Conservation (phyloP, 2,113 vertebrate genomes). For the Ibidorhyncha struthersii region DNA sequence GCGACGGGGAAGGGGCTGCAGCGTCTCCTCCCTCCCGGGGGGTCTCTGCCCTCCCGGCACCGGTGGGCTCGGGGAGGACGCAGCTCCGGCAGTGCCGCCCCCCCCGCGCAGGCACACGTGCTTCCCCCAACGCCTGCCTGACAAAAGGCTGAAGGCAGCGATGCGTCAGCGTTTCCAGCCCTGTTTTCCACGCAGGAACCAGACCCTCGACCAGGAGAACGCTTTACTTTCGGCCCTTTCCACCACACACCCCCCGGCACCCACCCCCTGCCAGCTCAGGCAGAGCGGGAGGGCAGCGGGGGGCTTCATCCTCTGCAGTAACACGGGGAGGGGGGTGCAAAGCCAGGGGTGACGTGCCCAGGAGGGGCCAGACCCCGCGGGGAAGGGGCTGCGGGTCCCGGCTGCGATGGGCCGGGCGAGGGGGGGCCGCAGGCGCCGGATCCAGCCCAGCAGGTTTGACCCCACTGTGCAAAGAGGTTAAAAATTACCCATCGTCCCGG, state of each 20-base stretch:
- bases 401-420: fast-evolving
- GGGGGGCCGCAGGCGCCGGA: not conserved
- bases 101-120: not conserved
- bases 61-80: fast-evolving
- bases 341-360: fast-evolving
- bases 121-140: not conserved
- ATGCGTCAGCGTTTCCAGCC: not conserved
- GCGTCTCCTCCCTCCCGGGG: not conserved
- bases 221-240: not conserved
- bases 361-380: not conserved
- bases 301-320: not conserved
- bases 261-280: fast-evolving
- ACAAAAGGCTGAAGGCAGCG: constrained; percentile 2
- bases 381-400: not conserved
- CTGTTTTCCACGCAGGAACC: constrained; percentile 27
- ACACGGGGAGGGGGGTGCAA: not conserved
- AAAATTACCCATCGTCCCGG: constrained; percentile 40
- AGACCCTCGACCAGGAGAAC: not conserved
- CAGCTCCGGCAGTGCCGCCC: not conserved
- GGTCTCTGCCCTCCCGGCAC: not conserved
- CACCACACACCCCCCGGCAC: fast-evolving
- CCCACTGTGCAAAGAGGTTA: not conserved
- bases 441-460: constrained; percentile 25
- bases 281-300: not conserved
- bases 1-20: not conserved